A percentile compares a stretch with the other conserved stretches of the same genome.
These are phyloP conservation scores for Asarcornis scutulata DNA, from an alignment of 2,113 vertebrate genomes.

Conservation along the genomic window DNA sequence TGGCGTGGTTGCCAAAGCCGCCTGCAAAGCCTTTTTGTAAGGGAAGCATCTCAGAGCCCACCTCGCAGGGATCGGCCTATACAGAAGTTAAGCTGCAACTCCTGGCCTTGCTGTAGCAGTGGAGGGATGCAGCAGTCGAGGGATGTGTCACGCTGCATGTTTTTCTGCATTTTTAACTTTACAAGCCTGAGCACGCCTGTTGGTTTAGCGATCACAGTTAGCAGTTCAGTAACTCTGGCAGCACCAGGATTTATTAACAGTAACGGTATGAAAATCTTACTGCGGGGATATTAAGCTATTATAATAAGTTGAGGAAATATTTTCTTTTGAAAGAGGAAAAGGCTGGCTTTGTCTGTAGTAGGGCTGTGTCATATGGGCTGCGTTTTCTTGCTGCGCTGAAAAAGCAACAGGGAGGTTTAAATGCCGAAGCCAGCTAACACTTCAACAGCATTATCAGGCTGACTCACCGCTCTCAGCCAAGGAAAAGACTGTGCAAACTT, in stretches of 20 bases:
- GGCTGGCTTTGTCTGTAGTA: constrained; percentile 26
- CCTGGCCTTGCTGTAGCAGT: rapidly evolving
- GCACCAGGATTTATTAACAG: constrained; percentile 15
- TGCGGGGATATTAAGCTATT: not conserved
- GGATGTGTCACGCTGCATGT: not conserved
- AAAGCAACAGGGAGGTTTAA: constrained; percentile 43
- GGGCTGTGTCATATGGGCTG: not conserved
- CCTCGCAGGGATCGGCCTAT: not conserved
- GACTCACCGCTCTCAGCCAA: constrained; percentile 26
- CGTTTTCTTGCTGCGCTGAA: constrained; percentile 23
- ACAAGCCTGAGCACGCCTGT: not conserved
- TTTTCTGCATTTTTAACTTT: not conserved
- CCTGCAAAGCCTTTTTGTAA: not conserved
- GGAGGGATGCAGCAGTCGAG: not conserved
- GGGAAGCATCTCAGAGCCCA: not conserved
- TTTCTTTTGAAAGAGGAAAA: constrained; percentile 43
- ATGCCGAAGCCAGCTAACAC: constrained; percentile 46
- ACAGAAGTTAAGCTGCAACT: not conserved
- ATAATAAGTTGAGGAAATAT: constrained; percentile 37
- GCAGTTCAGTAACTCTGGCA: not conserved
- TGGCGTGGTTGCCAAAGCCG: not conserved
- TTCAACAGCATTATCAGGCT: constrained; percentile 46
- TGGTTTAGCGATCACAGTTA: not conserved
- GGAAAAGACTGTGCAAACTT: constrained; percentile 46
- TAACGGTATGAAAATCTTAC: not conserved